Evolutionary conservation across 2,888 invertebrate species (phyloP).

Genomic region (Coelopa pilipes): DNA sequence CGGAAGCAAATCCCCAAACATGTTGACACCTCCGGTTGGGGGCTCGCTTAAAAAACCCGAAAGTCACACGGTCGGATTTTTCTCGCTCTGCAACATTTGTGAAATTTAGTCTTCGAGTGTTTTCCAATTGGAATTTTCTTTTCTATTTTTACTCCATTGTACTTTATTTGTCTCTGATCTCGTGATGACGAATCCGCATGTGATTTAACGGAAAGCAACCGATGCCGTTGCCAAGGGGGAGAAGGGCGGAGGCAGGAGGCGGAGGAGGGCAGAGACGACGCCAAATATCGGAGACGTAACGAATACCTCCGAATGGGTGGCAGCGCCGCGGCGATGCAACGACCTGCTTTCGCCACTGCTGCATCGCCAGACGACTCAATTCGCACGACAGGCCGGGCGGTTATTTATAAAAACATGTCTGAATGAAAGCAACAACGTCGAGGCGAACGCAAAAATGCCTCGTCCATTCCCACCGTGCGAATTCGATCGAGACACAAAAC

Average conservation of each 20-base stretch:
- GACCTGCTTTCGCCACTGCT: too few relatives aligned
- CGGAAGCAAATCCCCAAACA: too few relatives aligned
- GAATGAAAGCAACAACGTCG: too few relatives aligned
- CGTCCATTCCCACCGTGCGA: too few relatives aligned
- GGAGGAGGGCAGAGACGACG: not conserved
- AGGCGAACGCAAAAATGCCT: too few relatives aligned
- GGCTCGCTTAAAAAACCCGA: not conserved
- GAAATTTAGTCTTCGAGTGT: not conserved
- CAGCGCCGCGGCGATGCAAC: not conserved
- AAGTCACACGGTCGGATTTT: not conserved
- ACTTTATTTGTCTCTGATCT: slow-evolving; percentile 12
- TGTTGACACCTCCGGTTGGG: too few relatives aligned
- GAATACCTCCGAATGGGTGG: not conserved
- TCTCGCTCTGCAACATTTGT: not conserved
- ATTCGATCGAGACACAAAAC: too few relatives aligned
- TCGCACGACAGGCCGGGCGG: too few relatives aligned
- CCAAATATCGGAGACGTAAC: too few relatives aligned
- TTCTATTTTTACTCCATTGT: not conserved
- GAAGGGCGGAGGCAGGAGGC: not conserved
- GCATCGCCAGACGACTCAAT: too few relatives aligned
- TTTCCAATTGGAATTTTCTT: not conserved
- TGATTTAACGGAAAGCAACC: slow-evolving; percentile 3
- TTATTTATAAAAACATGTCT: too few relatives aligned
- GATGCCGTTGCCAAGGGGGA: not conserved
- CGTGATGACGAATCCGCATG: slow-evolving; percentile 30